Evolutionary conservation across 2,888 invertebrate species (phyloP).

Genomic region (Synergus umbraculus): DNA sequence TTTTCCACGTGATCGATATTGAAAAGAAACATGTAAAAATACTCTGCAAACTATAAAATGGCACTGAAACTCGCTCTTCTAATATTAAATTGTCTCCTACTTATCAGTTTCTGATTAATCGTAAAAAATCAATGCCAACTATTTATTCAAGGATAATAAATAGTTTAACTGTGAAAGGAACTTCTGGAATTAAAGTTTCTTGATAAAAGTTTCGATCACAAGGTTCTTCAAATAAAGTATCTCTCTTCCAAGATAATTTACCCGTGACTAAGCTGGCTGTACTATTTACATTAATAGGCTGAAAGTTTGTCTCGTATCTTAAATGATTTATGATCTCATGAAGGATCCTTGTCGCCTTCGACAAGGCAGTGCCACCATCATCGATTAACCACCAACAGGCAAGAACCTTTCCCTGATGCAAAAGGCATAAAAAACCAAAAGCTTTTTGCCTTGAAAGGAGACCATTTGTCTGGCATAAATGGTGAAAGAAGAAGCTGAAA

Average conservation of each 20-base stretch:
- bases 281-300: constrained; percentile 20
- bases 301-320: constrained; percentile 1
- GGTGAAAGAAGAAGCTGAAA: not conserved
- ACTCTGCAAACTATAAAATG: not conserved
- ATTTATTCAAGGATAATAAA: not conserved
- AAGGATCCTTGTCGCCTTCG: constrained; percentile 33
- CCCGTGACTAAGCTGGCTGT: constrained; percentile 12
- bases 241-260: constrained; percentile 8
- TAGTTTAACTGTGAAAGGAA: not conserved
- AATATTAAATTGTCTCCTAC: not conserved
- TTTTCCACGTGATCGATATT: not conserved
- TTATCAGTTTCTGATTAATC: not conserved
- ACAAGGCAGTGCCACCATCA: constrained; percentile 34
- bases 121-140: not conserved
- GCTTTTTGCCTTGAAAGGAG: constrained; percentile 22
- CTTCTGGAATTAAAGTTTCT: not conserved
- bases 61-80: not conserved
- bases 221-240: not conserved
- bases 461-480: constrained; percentile 9
- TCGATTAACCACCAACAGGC: constrained; percentile 34
- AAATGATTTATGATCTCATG: constrained; percentile 34
- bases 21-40: not conserved
- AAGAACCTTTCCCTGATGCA: constrained; percentile 21
- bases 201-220: not conserved
- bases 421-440: constrained; percentile 10